phyloP scores from a whole-genome alignment of 2,113 vertebrate genomes.

The Notothenia coriiceps region DNA sequence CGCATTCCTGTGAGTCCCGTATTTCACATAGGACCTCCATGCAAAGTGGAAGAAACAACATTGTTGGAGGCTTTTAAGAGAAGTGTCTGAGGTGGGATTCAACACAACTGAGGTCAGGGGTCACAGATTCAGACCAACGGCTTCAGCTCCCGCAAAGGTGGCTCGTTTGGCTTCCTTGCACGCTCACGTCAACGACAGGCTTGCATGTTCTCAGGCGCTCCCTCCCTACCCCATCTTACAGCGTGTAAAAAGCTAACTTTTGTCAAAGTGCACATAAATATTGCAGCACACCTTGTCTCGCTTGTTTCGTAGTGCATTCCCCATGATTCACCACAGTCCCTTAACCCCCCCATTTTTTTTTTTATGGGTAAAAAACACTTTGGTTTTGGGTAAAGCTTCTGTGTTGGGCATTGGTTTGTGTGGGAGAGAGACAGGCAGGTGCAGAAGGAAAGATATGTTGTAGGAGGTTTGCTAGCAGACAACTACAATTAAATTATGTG shows the following conservation, averaged over 20 bases:
- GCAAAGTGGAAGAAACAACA: conserved; percentile 34
- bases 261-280: conserved; percentile 78
- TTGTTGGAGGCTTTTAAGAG: conserved; percentile 46
- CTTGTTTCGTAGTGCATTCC: conserved; percentile 65
- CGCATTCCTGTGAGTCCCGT: conserved; percentile 14
- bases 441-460: conserved; percentile 28
- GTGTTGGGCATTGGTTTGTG: conserved; percentile 15
- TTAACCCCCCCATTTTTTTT: conserved; percentile 36
- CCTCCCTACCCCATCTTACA: conserved; percentile 30
- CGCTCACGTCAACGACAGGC: conserved; percentile 42
- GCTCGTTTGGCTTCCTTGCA: conserved; percentile 7
- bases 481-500: conserved; percentile 33
- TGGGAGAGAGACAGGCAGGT: conserved; percentile 10
- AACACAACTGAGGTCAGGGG: conserved; percentile 41
- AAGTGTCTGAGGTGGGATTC: conserved; percentile 53
- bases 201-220: conserved; percentile 32
- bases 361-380: conserved; percentile 43
- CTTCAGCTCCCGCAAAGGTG: conserved; percentile 42
- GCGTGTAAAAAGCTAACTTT: conserved; percentile 66
- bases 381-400: conserved; percentile 50
- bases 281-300: conserved; percentile 63
- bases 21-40: conserved; percentile 38
- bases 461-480: conserved; percentile 34
- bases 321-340: conserved; percentile 57
- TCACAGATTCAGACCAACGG: conserved; percentile 46